These are phyloP conservation scores for Cosmorhoe ocellata DNA, from an alignment of 2,888 invertebrate genomes.

Conservation along the genomic window DNA sequence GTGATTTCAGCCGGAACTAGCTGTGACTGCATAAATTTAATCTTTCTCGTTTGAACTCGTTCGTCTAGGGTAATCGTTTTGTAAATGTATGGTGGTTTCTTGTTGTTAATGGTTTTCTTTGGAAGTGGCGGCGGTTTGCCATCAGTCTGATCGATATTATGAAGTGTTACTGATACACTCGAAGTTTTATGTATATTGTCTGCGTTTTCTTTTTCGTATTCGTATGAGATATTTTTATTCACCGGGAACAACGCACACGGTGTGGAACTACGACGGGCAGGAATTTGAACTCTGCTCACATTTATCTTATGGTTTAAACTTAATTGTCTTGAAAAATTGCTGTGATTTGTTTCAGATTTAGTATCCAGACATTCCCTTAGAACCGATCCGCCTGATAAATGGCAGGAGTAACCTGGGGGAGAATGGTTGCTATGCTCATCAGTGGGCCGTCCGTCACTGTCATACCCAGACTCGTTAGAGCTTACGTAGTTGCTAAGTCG, in stretches of 20 bases:
- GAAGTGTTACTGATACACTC: constrained; percentile 41
- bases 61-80: constrained; percentile 78
- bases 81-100: constrained; percentile 69
- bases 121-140: constrained; percentile 74
- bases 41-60: constrained; percentile 76
- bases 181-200: constrained; percentile 48
- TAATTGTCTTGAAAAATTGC: constrained; percentile 69
- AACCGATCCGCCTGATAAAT: constrained; percentile 59
- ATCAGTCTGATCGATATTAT: constrained; percentile 60
- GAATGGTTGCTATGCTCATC: constrained; percentile 80
- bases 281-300: constrained; percentile 66
- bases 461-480: constrained; percentile 92
- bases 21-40: constrained; percentile 75
- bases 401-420: constrained; percentile 78
- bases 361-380: constrained; percentile 51
- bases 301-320: constrained; percentile 76
- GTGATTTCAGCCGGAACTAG: constrained; percentile 61
- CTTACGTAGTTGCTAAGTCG: constrained; percentile 88
- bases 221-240: constrained; percentile 60
- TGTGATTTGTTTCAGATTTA: constrained; percentile 56
- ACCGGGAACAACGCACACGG: constrained; percentile 74
- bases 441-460: constrained; percentile 87
- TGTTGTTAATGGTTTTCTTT: constrained; percentile 70
- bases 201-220: constrained; percentile 59
- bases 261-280: constrained; percentile 72